Conservation (phyloP, 1,140 invertebrate genomes). For the Pogonus chalceus region DNA sequence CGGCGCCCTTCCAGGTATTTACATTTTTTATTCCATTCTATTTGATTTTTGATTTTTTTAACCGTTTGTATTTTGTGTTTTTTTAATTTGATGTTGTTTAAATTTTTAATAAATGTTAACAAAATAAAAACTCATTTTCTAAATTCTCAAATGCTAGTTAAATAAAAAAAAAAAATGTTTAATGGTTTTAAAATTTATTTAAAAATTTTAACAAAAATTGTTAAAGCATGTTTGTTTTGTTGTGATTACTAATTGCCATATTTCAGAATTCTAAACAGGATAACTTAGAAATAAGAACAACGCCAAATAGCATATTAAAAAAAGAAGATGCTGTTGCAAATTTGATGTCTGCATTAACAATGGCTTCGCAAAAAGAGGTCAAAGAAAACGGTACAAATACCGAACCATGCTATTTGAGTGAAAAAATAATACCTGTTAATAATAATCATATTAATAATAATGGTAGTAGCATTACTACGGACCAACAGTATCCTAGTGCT, state of each 20-base stretch:
- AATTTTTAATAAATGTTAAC: too few relatives aligned
- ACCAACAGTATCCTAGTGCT: not conserved
- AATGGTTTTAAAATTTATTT: too few relatives aligned
- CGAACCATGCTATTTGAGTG: not conserved
- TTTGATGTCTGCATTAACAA: slow-evolving; percentile 1
- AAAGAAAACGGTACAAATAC: slow-evolving; percentile 5
- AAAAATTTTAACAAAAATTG: too few relatives aligned
- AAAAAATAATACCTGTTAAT: not conserved
- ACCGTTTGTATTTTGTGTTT: not conserved
- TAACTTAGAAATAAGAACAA: not conserved
- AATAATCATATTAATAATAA: not conserved
- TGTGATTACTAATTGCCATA: not conserved
- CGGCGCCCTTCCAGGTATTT: slow-evolving; percentile 28
- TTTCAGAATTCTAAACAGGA: not conserved
- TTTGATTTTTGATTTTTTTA: not conserved
- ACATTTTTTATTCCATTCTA: not conserved
- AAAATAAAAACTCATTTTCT: too few relatives aligned
- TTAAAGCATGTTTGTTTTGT: not conserved
- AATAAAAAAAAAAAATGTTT: too few relatives aligned
- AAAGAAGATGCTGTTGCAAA: slow-evolving; percentile 2
- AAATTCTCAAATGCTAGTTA: too few relatives aligned
- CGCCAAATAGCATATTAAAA: not conserved
- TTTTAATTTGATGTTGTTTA: not conserved
- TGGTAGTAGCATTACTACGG: not conserved
- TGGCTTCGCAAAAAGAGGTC: not conserved